Evolutionary conservation across 2,888 invertebrate genomes (phyloP).

Genomic region (Liposcelis brunnea): DNA sequence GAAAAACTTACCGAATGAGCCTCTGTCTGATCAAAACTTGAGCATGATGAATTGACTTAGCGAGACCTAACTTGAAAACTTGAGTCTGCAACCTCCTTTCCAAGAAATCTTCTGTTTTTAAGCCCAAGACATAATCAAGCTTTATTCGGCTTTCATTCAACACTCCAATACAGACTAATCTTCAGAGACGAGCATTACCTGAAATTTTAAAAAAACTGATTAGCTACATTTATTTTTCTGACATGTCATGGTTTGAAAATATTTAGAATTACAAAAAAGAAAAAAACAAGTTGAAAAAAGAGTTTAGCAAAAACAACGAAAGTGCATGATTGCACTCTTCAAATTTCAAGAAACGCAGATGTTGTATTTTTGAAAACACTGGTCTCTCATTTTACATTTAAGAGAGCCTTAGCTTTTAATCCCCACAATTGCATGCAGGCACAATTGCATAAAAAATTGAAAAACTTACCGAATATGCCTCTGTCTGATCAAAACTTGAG

Average conservation of each 20-base stretch:
- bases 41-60: conserved; percentile 99
- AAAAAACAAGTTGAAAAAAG: no score
- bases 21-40: conserved; percentile 96
- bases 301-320: no score
- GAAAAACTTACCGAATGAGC: conserved; percentile 79
- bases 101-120: conserved; percentile 98
- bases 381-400: no score
- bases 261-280: no score
- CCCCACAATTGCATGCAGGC: no score
- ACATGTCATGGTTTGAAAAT: no score
- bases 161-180: conserved; percentile 95
- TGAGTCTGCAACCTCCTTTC: conserved; percentile 98
- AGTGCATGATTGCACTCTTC: no score
- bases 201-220: conserved; percentile 16
- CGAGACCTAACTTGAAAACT: conserved; percentile 96
- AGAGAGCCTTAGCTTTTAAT: no score
- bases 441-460: no score
- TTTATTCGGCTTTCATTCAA: conserved; percentile 97
- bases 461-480: conserved; percentile 88
- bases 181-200: conserved; percentile 96
- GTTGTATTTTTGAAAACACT: no score
- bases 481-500: conserved; percentile 94
- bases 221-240: no score
- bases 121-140: conserved; percentile 98
- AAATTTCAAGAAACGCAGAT: no score